Base-by-base conservation (phyloP, 2,113 vertebrate species). In the Carassius gibelio region DNA sequence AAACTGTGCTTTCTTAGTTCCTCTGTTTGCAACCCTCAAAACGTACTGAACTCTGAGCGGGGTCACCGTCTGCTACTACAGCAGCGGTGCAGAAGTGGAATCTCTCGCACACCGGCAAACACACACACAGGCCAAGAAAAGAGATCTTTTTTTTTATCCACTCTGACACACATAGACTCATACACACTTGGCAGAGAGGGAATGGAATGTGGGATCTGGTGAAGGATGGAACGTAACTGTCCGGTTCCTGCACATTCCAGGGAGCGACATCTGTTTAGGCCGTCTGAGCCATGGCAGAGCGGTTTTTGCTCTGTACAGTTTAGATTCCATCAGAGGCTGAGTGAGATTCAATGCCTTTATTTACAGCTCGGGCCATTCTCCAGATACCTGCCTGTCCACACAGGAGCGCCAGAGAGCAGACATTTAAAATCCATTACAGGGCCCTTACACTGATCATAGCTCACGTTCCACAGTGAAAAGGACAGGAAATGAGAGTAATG, bases 181-280 rank as follows among this genome's bases (percentile, higher is more conserved):
- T 71, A 52, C 71, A 81, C 88, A 84, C 74, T 45, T 1, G 72
- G 21, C n/a, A 86, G 88, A 93, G 87, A 84, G 84, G 89, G 90
- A 68, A 82, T 89, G 86, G 26, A 87, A 71, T 82, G 81, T 79
- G 75, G 75, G 59, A 74, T 66, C 45, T 36, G 68, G 59, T 80
- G 23, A 74, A 74, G 78, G 80, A 74, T 85, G 90, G 90, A 90
- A 89, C 90, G 91, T 88, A 91, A 91, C 91, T 85, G 88, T 87
- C 87, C 90, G 66, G 48, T 57, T 80, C 86, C 89, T 83, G 89
- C 80, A 15, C 90, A 90, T 89, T 92, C 91, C 92, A 87, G 83
- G 89, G 87, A 85, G 90, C 88, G 88, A 94, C 94, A 94, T 94
- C 93, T 95, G 94, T 88, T 93, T 91, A 91, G 90, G 82, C 90